Conservation (phyloP, 2,888 invertebrate genomes). For the Candidula unifasciata region DNA sequence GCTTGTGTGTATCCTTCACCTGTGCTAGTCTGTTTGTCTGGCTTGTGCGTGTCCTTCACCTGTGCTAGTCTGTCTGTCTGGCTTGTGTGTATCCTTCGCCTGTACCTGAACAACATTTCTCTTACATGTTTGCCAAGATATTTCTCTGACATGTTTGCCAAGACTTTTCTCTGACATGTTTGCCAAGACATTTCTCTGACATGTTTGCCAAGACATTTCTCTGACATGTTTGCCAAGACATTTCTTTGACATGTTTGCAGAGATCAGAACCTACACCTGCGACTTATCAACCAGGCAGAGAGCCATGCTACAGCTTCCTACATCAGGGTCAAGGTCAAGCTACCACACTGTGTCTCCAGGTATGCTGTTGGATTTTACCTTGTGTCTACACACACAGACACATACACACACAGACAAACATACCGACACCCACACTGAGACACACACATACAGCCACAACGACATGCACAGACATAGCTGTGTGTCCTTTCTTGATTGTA, state of each 20-base stretch:
- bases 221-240: not conserved
- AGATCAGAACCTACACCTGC: constrained; percentile 37
- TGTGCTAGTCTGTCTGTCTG: too few relatives aligned
- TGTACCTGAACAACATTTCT: too few relatives aligned
- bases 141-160: not conserved
- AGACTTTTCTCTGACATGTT: not conserved
- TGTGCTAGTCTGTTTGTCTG: too few relatives aligned
- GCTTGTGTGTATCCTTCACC: too few relatives aligned
- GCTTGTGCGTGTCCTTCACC: too few relatives aligned
- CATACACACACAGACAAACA: too few relatives aligned
- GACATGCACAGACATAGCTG: too few relatives aligned
- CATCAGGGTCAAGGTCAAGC: constrained; percentile 35
- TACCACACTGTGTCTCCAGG: constrained; percentile 35
- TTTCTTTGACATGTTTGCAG: constrained; percentile 15
- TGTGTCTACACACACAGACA: not conserved
- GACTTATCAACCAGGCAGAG: constrained; percentile 46
- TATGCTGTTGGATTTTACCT: not conserved
- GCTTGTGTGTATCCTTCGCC: too few relatives aligned
- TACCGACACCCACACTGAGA: too few relatives aligned
- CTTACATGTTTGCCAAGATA: not conserved
- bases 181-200: not conserved
- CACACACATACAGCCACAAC: too few relatives aligned
- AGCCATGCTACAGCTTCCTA: constrained; percentile 40
- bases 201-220: not conserved
- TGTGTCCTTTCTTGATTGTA: too few relatives aligned